These are phyloP conservation scores for Artibeus jamaicensis DNA, from an alignment of 2,797 vertebrate species.

Conservation along the genomic window DNA sequence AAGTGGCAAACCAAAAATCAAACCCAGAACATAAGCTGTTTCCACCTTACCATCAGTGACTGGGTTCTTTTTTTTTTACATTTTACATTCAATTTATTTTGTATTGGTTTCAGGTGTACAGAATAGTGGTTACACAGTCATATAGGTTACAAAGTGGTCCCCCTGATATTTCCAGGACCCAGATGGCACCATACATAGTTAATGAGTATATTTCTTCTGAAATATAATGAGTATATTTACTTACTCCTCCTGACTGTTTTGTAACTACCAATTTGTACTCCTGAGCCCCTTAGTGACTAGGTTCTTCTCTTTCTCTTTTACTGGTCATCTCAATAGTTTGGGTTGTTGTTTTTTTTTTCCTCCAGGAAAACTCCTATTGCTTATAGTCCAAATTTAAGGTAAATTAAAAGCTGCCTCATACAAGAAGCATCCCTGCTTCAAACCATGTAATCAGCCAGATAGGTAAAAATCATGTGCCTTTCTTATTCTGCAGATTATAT, in stretches of 20 bases:
- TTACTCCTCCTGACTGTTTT: no score
- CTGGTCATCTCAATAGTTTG: not conserved
- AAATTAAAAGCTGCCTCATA: slow-evolving; percentile 13
- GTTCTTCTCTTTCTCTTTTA: not conserved
- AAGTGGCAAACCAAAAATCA: not conserved
- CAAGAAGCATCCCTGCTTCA: not conserved
- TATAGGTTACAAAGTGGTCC: no score
- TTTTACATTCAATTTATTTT: no score
- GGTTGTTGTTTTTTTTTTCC: not conserved
- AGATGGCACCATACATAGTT: no score
- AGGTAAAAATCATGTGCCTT: slow-evolving; percentile 20
- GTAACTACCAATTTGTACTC: no score
- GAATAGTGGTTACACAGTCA: no score
- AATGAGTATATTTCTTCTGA: no score
- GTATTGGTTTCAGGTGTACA: no score
- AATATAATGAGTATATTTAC: no score
- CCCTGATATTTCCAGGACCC: no score
- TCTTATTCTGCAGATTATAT: not conserved
- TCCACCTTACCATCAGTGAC: not conserved
- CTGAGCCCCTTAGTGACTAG: no score
- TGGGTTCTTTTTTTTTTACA: no score
- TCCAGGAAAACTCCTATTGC: not conserved
- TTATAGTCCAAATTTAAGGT: not conserved
- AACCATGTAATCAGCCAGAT: not conserved
- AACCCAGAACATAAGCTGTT: not conserved